Evolutionary conservation across 1,140 invertebrate species (phyloP), one percentile per base, ranked within the genome.

Genomic region (Tetramorium simillimum): DNA sequence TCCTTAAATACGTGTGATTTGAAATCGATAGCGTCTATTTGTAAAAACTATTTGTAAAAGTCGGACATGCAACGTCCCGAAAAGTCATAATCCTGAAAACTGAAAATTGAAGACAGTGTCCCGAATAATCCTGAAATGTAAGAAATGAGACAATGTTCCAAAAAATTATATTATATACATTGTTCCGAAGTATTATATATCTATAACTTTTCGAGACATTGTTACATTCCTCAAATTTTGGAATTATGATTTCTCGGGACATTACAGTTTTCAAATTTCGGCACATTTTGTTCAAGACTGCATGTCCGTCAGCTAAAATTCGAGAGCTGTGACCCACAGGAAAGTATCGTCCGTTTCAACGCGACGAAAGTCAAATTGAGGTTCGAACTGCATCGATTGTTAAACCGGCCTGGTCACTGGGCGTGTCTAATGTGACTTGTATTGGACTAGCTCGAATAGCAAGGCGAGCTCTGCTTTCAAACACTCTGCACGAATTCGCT

Each of bases 401-500:
- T n/a, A 63, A 60, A 69, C 65, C 28, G 62, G 10, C 10, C 37
- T 51, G 46, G 24, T 58, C 18, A 43, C 5, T 46, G 60, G 24
- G 33, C 49, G 49, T 69, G 21, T 81, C 49, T 81, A 56, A 82
- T 56, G 12, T 16, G 16, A 81, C 51, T 82, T 28, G 37, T 46
- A 58, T 70, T 3, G 76, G 24, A 60, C 21, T 69, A 46, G n/a
- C 65, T 16, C 28, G 51, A 21, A 56, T 14, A 21, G 16, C n/a
- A 51, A 77, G 56, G 28, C 40, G 43, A 49, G 53, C 58, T 51
- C 24, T 33, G 51, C 77, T 89, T 85, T 84, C 77, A 72, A 60
- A 53, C 81, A 88, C 86, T 86, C 65, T 40, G 12, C 2, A 6
- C 46, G 40, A 46, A 86, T 86, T 86, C 24, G 18, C 67, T 16